Evolutionary conservation across 2,113 vertebrate genomes (phyloP), one percentile per base, ranked within the genome.

Genomic region (Zosterops borbonicus): DNA sequence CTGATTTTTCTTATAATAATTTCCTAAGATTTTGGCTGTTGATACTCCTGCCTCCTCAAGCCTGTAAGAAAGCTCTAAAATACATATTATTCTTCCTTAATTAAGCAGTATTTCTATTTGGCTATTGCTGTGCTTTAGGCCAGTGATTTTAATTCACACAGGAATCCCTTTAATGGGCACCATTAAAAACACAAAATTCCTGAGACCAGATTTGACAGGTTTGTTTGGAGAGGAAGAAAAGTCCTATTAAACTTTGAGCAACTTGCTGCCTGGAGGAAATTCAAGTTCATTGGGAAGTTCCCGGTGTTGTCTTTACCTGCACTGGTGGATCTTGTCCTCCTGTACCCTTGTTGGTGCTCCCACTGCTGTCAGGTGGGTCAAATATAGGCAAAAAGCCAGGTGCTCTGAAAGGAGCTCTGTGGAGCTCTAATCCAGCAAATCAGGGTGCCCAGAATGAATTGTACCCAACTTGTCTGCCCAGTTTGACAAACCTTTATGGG

Each of bases 141-240:
- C 2, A 15, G 23, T 63, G 75, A 47, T 74, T 78, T 77, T 31
- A 50, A 39, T 65, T 55, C 17, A 4, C 22, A 1, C 41, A 29
- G 31, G n/a, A 71, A 33, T 14, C 3, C 29, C 23, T 65, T 55
- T 19, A 53, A 14, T 11, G 37, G 18, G 37, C 56, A 23, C 74
- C 12, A 15, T 64, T 71, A 64, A 9, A 87, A 73, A 33, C 1
- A 2, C 47, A 76, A 39, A 24, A 11, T 67, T 67, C 49, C 27
- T 8, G 13, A 63, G 52, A 25, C 23, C n/a, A 10, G 19, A 20
- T 62, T 33, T 20, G 8, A 74, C 0, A 0, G 0, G 1, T 35
- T 83, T 18, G 9, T 42, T 3, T 67, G n/a, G 18, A 50, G 33
- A 73, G 70, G 19, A 37, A 62, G 37, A 41, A 41, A 46, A 91